Evolutionary conservation across 1,140 invertebrate species (phyloP), one percentile per base, ranked within the genome.

Genomic region (Bombus superbus): DNA sequence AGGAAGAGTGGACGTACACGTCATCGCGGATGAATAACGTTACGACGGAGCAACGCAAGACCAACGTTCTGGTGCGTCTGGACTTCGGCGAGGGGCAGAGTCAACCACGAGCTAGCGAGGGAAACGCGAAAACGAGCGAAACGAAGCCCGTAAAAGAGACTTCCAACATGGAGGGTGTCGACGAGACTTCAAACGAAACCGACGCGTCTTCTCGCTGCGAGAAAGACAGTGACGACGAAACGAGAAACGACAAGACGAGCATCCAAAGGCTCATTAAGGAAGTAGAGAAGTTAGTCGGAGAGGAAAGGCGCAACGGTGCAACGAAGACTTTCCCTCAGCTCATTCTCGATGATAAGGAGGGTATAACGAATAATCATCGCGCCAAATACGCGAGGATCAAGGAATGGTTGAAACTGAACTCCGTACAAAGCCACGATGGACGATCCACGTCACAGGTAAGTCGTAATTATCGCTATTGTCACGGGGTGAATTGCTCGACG

Each of bases 1-100:
- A 97, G 93, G 97, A 97, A 87, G 97, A 97, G 94, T 97, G 97
- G 97, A 97, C 97, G 3, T 97, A 97, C 91, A 96, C 96, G 18
- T 94, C 95, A 62, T 94, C 95, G 28, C 94, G 94, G 40, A 74
- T 78, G 40, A 93, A 92, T 71, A 87, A 90, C 76, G 73, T 81
- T 3, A 15, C 71, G 32, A 79, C 73, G 38, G 86, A 91, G 73
- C 85, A 93, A 44, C 79, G 89, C 44, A 93, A 92, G 47, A 89
- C 91, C n/a, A 90, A 92, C 76, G 91, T 92, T 81, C 89, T 88
- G 74, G 92, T 94, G 62, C 91, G 92, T 40, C 74, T 93, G 40
- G 90, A 94, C 78, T 94, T 94, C 69, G 91, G 90, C 66, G 93
- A 94, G 81, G 84, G 82, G n/a, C 81, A 92, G 18, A 86, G 86